Evolutionary conservation across 1,140 invertebrate species (phyloP).

Genomic region (Atopsyche davidsoni): DNA sequence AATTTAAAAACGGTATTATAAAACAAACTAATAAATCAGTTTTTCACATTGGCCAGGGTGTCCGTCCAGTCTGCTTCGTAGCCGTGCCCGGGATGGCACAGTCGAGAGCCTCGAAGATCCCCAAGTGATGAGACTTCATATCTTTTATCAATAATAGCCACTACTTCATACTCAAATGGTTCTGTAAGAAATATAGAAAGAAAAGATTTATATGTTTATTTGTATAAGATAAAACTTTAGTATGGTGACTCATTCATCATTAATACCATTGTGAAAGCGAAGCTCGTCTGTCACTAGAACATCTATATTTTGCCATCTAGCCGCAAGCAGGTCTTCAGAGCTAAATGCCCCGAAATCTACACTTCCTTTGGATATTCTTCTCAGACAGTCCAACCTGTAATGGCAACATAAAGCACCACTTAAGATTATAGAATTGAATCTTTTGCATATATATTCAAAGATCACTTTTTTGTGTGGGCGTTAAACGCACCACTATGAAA

Average conservation of each 20-base stretch:
- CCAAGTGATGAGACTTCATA: conserved; percentile 50
- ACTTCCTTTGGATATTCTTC: conserved; percentile 60
- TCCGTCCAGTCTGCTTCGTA: conserved; percentile 60
- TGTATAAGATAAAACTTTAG: not conserved
- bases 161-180: conserved; percentile 57
- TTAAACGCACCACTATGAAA: too few species aligned
- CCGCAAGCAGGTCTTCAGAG: conserved; percentile 73
- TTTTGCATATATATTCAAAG: not conserved
- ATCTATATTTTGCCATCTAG: conserved; percentile 58
- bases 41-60: conserved; percentile 57
- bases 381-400: conserved; percentile 67
- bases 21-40: too few species aligned
- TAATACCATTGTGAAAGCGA: conserved; percentile 45
- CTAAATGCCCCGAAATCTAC: conserved; percentile 79
- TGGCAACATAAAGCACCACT: too few species aligned
- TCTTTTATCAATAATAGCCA: conserved; percentile 61
- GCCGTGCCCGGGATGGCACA: conserved; percentile 71
- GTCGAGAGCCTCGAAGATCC: conserved; percentile 58
- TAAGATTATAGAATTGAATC: not conserved
- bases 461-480: too few species aligned
- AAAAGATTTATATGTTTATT: not conserved
- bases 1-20: too few species aligned
- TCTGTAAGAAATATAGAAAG: conserved; percentile 12
- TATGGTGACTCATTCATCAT: not conserved
- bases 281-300: conserved; percentile 66